Base-by-base conservation (phyloP, 2,888 invertebrate species). In the Teleiodes luculella region DNA sequence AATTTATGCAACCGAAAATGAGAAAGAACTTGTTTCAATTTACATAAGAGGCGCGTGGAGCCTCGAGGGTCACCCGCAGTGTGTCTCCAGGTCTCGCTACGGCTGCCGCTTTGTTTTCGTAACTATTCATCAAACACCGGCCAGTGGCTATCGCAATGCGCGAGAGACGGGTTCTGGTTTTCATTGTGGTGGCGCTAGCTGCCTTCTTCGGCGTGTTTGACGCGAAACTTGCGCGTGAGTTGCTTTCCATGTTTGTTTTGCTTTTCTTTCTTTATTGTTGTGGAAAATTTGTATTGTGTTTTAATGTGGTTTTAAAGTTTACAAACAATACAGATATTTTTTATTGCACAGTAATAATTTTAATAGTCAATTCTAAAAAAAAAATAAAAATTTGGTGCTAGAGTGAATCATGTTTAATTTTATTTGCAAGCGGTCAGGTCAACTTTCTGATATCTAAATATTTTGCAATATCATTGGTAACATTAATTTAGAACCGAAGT, bases 1-100 rank as follows among this genome's bases (percentile, higher is more conserved):
- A 77, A 80, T 86, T 86, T 80, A 76, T 87, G 86, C 86, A 87
- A 88, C 73, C 74, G 66, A 79, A 78, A 81, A 81, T 83, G 80
- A 82, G 81, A 85, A 81, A 84, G 76, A 84, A 84, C 81, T 70
- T 64, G 86, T 80, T 83, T 72, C 58, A 63, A 80, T 86, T 84
- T 78, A 77, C 83, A 80, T 85, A 82, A 78, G 74, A 70, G 62
- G 63, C 62, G 69, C 66, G 63, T 65, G 63, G 60, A 67, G 71
- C 67, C 64, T 63, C 71, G 70, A 74, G 74, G 79, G 74, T 77
- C 77, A 74, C 65, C 62, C 65, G 64, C 74, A 81, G 83, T 81
- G 75, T 63, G 70, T 61, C 70, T 64, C 66, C 60, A 67, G 71
- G 68, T 67, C 70, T 76, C 63, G 62, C 63, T 57, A 64, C 60